Conservation (phyloP, 2,797 vertebrate species). For the Scyliorhinus canicula region DNA sequence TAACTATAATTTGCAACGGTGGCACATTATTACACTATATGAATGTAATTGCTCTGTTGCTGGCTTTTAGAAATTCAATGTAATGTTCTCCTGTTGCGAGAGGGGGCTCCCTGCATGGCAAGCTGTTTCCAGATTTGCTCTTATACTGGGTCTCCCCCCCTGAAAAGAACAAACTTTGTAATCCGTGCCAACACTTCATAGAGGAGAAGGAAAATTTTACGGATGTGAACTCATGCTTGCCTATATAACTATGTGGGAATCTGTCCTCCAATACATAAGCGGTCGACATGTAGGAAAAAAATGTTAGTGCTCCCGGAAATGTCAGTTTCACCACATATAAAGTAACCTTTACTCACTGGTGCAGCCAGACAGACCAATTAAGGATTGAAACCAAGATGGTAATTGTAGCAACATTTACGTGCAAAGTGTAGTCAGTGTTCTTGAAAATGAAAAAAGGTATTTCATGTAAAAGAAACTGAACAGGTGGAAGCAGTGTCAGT, state of each 20-base stretch:
- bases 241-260: not conserved
- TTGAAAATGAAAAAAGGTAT: not conserved
- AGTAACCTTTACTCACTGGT: not conserved
- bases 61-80: slow-evolving; percentile 2
- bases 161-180: not conserved
- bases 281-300: not conserved
- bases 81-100: slow-evolving; percentile 8
- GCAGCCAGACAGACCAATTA: not conserved
- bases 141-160: not conserved
- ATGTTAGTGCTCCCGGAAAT: not conserved
- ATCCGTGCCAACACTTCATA: too few species aligned
- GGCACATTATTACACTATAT: too few species aligned
- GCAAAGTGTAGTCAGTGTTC: not conserved
- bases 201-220: not conserved
- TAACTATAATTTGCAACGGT: not conserved
- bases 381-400: not conserved
- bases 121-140: not conserved
- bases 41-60: not conserved
- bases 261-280: not conserved
- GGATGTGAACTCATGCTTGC: not conserved
- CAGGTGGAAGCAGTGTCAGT: not conserved
- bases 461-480: not conserved
- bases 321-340: not conserved
- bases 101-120: not conserved
- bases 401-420: not conserved